Evolutionary conservation across 2,888 invertebrate genomes (phyloP).

Genomic region (Andrena trimmerana): DNA sequence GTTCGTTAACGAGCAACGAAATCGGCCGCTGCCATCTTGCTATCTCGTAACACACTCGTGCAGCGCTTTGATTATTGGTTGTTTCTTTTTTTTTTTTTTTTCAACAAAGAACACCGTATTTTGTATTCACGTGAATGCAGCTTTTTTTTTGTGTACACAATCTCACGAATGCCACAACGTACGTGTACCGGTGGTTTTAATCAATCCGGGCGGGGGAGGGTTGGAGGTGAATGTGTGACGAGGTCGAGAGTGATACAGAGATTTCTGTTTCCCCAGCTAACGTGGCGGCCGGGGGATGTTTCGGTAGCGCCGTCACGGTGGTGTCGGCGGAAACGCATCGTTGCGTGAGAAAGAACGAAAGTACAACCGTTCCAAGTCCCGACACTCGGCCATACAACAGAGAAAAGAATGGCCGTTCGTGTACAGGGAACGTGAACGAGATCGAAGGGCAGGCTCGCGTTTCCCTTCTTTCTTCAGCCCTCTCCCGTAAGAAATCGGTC

Average conservation of each 20-base stretch:
- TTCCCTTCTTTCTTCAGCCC: constrained; percentile 19
- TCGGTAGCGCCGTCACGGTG: constrained; percentile 7
- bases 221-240: constrained; percentile 29
- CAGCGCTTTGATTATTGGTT: constrained; percentile 58
- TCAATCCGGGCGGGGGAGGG: neutral
- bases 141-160: constrained; percentile 40
- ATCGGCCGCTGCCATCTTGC: constrained; percentile 87
- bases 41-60: constrained; percentile 83
- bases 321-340: constrained; percentile 2
- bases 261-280: neutral
- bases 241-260: constrained; percentile 9
- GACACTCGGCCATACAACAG: constrained; percentile 17
- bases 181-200: constrained; percentile 39
- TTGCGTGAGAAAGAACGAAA: neutral
- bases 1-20: constrained; percentile 74
- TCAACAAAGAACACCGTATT: constrained; percentile 35
- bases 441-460: constrained; percentile 1
- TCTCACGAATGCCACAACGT: constrained; percentile 47
- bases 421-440: constrained; percentile 15
- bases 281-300: neutral
- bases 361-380: constrained; percentile 15
- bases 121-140: constrained; percentile 46
- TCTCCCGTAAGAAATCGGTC: neutral
- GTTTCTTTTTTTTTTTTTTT: constrained; percentile 19
- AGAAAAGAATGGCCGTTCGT: constrained; percentile 21